Percentiles rank a stretch among this genome's conserved stretches.
Conservation (phyloP, 2,888 invertebrate species). For the Neoitamus cyanurus region DNA sequence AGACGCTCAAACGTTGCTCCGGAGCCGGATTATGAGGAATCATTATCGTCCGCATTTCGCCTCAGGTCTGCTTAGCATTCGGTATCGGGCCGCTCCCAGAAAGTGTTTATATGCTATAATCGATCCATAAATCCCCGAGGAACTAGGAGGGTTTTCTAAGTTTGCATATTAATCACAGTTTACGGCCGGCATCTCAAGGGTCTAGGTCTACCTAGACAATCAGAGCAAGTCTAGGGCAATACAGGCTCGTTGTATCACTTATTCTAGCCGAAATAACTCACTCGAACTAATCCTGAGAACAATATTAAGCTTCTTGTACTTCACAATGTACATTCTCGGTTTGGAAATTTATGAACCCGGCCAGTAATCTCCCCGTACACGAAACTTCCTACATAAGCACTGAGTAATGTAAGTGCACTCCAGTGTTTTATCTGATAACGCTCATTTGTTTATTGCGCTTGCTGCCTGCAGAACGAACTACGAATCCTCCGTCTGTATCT, state of each 20-base stretch:
- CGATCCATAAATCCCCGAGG: conserved; percentile 11
- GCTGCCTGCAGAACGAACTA: conserved; percentile 43
- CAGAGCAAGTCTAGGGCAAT: neutral
- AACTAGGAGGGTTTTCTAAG: neutral
- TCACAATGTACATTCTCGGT: conserved; percentile 48
- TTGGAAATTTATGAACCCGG: conserved; percentile 50
- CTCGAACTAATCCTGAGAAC: conserved; percentile 51
- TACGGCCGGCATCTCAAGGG: neutral
- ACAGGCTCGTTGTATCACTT: conserved; percentile 43
- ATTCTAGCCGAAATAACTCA: conserved; percentile 50
- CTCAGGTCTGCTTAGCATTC: neutral
- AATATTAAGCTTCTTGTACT: conserved; percentile 53
- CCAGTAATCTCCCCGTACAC: conserved; percentile 15
- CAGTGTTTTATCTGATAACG: conserved; percentile 51
- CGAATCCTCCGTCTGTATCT: conserved; percentile 18
- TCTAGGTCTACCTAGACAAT: conserved; percentile 13
- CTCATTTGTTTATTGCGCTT: conserved; percentile 51
- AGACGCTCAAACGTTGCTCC: neutral
- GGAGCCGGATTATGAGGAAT: neutral
- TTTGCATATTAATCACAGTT: conserved; percentile 35
- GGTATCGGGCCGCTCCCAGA: neutral
- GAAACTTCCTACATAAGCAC: conserved; percentile 48
- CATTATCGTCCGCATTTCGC: neutral
- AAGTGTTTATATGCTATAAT: neutral
- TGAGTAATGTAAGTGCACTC: conserved; percentile 49